phyloP scores from a whole-genome alignment of 2,797 vertebrate species.

The Euphonia xanthogaster region DNA sequence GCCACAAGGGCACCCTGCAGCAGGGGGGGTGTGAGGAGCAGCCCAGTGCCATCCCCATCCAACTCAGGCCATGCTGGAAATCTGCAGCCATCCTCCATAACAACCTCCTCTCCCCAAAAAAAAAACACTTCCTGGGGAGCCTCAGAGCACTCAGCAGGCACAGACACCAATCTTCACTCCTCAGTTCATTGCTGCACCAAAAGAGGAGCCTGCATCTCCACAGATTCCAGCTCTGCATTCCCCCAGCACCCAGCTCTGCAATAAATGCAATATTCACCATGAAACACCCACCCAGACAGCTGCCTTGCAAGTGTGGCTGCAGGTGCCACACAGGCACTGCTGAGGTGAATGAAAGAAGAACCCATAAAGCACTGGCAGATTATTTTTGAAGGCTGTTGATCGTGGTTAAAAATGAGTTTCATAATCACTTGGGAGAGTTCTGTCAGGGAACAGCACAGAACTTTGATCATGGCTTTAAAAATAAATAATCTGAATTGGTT shows the following conservation, averaged over 20 bases:
- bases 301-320: neutral
- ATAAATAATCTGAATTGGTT: conserved; percentile 34
- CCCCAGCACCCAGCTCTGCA: neutral
- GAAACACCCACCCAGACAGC: neutral
- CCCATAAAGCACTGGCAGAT: neutral
- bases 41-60: neutral
- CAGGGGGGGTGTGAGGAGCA: neutral
- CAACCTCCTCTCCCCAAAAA: too few species aligned
- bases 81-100: neutral
- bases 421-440: neutral
- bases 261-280: neutral
- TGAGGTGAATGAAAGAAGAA: neutral
- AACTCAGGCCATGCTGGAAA: neutral
- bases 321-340: neutral
- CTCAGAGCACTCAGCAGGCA: neutral
- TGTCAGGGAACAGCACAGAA: neutral
- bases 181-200: neutral
- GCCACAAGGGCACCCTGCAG: neutral
- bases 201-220: neutral
- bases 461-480: conserved; percentile 15
- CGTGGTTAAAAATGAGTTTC: neutral
- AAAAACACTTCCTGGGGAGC: accelerated
- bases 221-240: too few species aligned
- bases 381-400: neutral
- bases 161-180: neutral